These are phyloP conservation scores for Amazona vittata DNA, from an alignment of 2,113 vertebrate genomes.

Conservation along the genomic window DNA sequence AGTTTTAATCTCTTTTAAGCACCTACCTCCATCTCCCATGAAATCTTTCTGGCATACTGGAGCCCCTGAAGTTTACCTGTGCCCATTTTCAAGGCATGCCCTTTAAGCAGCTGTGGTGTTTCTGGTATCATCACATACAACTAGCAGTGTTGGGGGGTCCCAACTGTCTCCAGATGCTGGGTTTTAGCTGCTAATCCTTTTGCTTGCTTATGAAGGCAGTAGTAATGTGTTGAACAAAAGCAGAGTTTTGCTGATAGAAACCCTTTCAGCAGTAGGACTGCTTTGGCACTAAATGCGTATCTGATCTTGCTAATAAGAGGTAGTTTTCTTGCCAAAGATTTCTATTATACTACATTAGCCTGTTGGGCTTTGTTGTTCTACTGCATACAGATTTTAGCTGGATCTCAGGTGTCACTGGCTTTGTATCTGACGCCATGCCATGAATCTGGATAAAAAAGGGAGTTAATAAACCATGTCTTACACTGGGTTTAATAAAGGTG, in stretches of 20 bases:
- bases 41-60: neutral
- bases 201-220: neutral
- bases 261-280: neutral
- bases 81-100: too few relatives aligned
- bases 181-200: neutral
- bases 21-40: neutral
- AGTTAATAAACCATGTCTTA: neutral
- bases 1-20: neutral
- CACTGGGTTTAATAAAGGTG: neutral
- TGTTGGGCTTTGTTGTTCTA: neutral
- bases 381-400: neutral
- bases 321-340: neutral
- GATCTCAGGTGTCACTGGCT: neutral
- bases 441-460: neutral
- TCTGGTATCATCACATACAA: neutral
- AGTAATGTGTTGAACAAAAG: neutral
- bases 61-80: neutral
- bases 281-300: neutral
- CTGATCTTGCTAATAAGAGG: neutral
- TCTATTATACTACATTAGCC: neutral
- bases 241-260: neutral
- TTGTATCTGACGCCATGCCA: neutral
- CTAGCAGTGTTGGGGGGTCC: neutral
- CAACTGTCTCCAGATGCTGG: neutral
- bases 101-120: neutral